These are phyloP conservation scores for Chromobotia macracanthus DNA, from an alignment of 2,797 vertebrate species.

Conservation along the genomic window DNA sequence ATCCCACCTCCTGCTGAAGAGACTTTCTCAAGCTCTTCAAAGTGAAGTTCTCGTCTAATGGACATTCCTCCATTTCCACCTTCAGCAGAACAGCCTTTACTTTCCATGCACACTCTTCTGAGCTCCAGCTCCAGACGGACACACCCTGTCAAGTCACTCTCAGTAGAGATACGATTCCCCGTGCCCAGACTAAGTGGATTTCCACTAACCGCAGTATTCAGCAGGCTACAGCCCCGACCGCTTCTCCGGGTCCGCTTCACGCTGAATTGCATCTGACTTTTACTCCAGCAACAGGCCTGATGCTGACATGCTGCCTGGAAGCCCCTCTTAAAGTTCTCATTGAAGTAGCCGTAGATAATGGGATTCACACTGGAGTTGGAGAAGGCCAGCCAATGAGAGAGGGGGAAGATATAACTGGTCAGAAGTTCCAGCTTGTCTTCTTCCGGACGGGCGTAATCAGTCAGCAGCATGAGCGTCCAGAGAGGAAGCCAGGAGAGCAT, in stretches of 20 bases:
- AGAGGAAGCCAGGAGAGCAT: constrained; percentile 68
- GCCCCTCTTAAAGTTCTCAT: constrained; percentile 66
- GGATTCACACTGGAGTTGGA: constrained; percentile 67
- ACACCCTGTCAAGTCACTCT: constrained; percentile 58
- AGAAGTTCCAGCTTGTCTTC: constrained; percentile 58
- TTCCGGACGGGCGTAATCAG: constrained; percentile 56
- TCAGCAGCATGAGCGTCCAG: constrained; percentile 67
- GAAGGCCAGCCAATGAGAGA: too few species aligned
- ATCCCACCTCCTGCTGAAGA: constrained; percentile 46
- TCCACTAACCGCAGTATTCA: constrained; percentile 30
- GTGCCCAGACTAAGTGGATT: constrained; percentile 53
- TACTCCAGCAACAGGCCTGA: constrained; percentile 21
- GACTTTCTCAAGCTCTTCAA: constrained; percentile 46
- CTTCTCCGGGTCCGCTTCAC: background rate
- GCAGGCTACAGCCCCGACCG: constrained; percentile 22
- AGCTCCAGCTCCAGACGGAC: constrained; percentile 61
- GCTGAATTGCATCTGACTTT: background rate
- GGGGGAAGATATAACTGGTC: constrained; percentile 64
- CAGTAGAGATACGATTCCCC: constrained; percentile 59
- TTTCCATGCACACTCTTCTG: background rate
- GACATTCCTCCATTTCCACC: constrained; percentile 19
- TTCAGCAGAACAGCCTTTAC: constrained; percentile 30
- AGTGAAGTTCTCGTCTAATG: constrained; percentile 27
- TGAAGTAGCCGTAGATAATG: constrained; percentile 69
- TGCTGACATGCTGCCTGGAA: constrained; percentile 58